Evolutionary conservation across 2,113 vertebrate species (phyloP), one percentile per base, ranked within the genome.

Genomic region (Atrichornis clamosus): DNA sequence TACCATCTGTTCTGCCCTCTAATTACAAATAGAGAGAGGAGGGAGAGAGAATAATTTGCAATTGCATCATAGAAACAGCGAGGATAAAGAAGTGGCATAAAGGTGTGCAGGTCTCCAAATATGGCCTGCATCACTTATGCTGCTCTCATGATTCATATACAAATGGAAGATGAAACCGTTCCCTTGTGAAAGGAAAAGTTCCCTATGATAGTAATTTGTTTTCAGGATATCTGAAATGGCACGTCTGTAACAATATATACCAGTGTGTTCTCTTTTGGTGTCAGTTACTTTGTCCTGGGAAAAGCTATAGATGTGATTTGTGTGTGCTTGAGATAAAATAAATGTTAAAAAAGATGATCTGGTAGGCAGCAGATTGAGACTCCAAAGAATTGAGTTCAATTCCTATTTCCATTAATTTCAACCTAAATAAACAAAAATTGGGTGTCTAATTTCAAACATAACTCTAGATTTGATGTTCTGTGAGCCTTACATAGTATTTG

Each of bases 1-100:
- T 62, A 42, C 69, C 88, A 94, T 97, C 96, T 97, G 94, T 93
- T 97, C 69, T 94, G 28, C 39, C 84, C 76, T 94, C 87, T 96
- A 91, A 96, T 96, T 95, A 92, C 84, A 93, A 91, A 95, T 58
- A 83, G n/a, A 27, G 21, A 67, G 79, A 79, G 58, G 58, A 56
- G 19, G 15, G 32, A 79, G 46, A 64, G 33, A 92, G 39, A 63
- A 42, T 46, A 56, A 83, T 91, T 96, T 92, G 46, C 44, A 81
- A 58, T 50, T 87, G 30, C 46, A 72, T 84, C 77, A 74, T 59
- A 92, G 55, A 80, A 35, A 41, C 72, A 94, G 69, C 22, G 64
- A 83, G 55, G 30, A 76, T 70, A 79, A 94, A 94, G 33, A 90
- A 87, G 17, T 70, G 39, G 58, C 60, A 75, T 69, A 52, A 89